Evolutionary conservation across 2,113 vertebrate species (phyloP), one percentile per base, ranked within the genome.

Genomic region (Megaptera novaeangliae): DNA sequence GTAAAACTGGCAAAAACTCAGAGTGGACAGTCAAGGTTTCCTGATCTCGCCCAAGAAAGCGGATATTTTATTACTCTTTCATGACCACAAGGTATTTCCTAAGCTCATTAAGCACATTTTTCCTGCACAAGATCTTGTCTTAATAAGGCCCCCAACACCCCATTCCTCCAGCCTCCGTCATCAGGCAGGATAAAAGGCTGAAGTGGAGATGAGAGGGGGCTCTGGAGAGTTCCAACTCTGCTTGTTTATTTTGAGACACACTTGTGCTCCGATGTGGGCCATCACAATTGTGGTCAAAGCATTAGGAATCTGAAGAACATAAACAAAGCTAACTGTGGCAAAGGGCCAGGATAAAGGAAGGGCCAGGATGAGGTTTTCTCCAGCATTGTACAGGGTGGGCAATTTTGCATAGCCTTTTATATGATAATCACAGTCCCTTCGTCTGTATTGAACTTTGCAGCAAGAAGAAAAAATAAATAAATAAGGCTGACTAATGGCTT

Each of bases 371-470:
- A 98, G 98, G 98, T 96, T 98, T 97, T 97, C 94, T 96, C 95
- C 98, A 75, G 95, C 96, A 97, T 95, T 78, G 25, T 59, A 89
- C 36, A 25, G 94, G 89, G 93, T 96, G 95, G 97, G 91, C 94
- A 94, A 82, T 85, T 98, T 98, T 98, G 95, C 98, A 98, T 98
- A 97, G 97, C 97, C 98, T 98, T 99, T 99, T 98, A 98, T 98
- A 98, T 98, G 98, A 97, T 98, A 99, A 99, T 98, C 94, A 95
- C 95, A 94, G 64, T 74, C 98, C 88, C 95, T 97, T 97, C 91
- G 13, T 88, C 93, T 95, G 74, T 82, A 97, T 96, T 98, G 97
- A 98, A 96, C 97, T 98, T 96, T 97, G 97, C 69, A 83, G 91
- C 94, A 69, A 94, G 98, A 98, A 97, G 91, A 61, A 97, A 93